Evolutionary conservation across 2,888 invertebrate species (phyloP).

Genomic region (Drosophila siamana): DNA sequence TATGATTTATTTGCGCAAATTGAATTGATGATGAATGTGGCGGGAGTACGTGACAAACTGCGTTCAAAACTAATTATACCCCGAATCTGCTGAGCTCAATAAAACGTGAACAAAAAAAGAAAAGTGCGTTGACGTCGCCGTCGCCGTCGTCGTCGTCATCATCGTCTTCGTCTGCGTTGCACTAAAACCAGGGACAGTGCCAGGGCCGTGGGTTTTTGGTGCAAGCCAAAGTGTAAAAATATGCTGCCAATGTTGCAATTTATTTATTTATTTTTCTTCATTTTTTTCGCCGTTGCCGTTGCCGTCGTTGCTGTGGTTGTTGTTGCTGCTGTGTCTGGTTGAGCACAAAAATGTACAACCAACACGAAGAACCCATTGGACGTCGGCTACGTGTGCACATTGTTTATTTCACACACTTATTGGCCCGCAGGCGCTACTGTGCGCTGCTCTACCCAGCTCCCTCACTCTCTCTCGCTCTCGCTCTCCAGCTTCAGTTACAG

Average conservation of each 20-base stretch:
- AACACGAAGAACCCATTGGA: constrained; percentile 66
- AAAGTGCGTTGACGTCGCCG: constrained; percentile 55
- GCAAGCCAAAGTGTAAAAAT: constrained; percentile 77
- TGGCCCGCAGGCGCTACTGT: constrained; percentile 81
- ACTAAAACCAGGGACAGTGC: constrained; percentile 55
- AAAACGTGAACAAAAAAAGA: constrained; percentile 15
- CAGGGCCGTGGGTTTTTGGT: constrained; percentile 75
- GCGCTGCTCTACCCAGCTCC: constrained; percentile 45
- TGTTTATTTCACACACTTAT: constrained; percentile 82
- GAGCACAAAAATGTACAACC: constrained; percentile 76
- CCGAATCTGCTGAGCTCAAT: constrained; percentile 32
- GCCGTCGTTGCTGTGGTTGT: constrained; percentile 25
- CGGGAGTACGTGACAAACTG: constrained; percentile 54
- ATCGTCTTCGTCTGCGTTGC: constrained; percentile 11
- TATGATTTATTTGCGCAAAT: background rate
- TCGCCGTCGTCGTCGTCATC: constrained; percentile 7
- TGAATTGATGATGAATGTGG: background rate
- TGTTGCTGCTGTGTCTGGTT: constrained; percentile 62
- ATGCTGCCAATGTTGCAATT: constrained; percentile 81
- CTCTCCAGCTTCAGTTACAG: constrained; percentile 16
- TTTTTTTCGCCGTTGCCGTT: constrained; percentile 34
- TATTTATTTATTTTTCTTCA: constrained; percentile 79
- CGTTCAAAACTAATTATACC: constrained; percentile 56
- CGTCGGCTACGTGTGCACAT: constrained; percentile 73
- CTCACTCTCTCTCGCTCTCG: constrained; percentile 5